Conservation (phyloP, 2,797 vertebrate species). For the Falco cherrug region DNA sequence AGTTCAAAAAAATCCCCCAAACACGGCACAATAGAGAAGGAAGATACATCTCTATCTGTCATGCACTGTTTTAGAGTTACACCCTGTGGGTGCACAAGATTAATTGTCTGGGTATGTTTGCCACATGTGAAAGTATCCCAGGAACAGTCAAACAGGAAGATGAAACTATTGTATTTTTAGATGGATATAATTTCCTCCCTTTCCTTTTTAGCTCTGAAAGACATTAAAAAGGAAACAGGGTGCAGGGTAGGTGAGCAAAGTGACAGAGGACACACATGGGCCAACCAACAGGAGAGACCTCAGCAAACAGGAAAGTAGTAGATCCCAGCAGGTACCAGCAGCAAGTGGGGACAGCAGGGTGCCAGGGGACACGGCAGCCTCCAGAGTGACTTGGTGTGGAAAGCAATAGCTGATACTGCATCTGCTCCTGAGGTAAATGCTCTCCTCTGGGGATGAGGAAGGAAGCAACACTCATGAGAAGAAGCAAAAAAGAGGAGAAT, state of each 20-base stretch:
- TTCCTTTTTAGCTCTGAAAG: slow-evolving; percentile 15
- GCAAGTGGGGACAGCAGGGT: background rate
- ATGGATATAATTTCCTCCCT: background rate
- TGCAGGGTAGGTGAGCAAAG: background rate
- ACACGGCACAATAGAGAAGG: background rate
- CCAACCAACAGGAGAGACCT: background rate
- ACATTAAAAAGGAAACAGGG: background rate
- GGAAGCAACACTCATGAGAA: background rate
- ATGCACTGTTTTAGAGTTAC: slow-evolving; percentile 20
- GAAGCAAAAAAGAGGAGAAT: background rate
- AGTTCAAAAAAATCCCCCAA: background rate
- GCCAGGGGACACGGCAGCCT: background rate
- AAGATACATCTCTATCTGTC: slow-evolving; percentile 49
- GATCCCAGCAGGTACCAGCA: background rate
- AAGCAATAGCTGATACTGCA: background rate
- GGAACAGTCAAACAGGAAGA: slow-evolving; percentile 2
- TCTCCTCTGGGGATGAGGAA: background rate
- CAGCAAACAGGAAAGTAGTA: background rate
- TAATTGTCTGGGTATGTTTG: slow-evolving; percentile 49
- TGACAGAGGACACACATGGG: background rate
- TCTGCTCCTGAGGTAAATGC: background rate
- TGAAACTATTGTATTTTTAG: background rate
- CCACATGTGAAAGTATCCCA: slow-evolving; percentile 48
- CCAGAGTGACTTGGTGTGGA: background rate
- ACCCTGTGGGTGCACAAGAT: slow-evolving; percentile 36